Conservation (phyloP, 2,797 vertebrate genomes). For the Sarcoramphus papa region DNA sequence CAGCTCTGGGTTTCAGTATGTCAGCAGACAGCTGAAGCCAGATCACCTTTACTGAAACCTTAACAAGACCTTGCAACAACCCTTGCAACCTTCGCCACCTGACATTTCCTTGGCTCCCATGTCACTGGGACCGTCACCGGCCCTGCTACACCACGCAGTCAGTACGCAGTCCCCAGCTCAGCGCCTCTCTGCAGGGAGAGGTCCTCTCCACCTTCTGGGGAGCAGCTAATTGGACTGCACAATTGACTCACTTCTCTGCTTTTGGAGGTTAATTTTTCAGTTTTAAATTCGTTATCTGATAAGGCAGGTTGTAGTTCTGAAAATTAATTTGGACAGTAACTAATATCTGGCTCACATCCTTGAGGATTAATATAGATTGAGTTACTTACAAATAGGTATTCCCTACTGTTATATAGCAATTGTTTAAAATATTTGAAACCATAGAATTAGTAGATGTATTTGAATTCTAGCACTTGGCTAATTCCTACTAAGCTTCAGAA, state of each 20-base stretch:
- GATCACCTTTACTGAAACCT: not conserved
- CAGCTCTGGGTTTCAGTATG: not conserved
- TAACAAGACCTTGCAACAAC: not conserved
- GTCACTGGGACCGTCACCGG: not conserved
- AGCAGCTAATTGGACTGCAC: not conserved
- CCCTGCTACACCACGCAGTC: not conserved
- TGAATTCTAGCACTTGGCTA: not conserved
- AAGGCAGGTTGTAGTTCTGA: not conserved
- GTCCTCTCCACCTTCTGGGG: fast-evolving
- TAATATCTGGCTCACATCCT: not conserved
- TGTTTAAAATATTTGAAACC: not conserved
- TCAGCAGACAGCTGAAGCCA: not conserved
- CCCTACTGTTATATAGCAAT: not conserved
- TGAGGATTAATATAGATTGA: not conserved
- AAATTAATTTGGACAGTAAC: not conserved
- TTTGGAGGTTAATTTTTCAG: not conserved
- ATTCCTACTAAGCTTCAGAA: not conserved
- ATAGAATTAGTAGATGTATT: not conserved
- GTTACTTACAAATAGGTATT: conserved; percentile 1
- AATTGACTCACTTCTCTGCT: not conserved
- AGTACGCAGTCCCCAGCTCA: not conserved
- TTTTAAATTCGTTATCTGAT: not conserved
- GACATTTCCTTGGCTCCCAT: not conserved
- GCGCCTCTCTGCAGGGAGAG: fast-evolving
- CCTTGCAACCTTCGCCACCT: not conserved